Base-by-base conservation (phyloP, 1,140 invertebrate genomes). In the Holotrichia oblita region DNA sequence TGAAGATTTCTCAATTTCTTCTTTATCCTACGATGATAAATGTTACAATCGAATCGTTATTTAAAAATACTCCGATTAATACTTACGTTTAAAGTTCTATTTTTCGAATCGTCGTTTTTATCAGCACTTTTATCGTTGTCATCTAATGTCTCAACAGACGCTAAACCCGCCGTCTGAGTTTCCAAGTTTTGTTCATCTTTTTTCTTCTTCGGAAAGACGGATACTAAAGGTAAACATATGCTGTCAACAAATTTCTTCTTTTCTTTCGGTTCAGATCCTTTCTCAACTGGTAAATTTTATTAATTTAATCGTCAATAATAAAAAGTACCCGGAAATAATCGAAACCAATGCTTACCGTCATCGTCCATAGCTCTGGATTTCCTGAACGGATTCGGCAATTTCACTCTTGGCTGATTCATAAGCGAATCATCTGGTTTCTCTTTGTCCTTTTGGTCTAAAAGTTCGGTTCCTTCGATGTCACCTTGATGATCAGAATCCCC, bases 71-170 rank as follows among this genome's bases (percentile, higher is more conserved):
- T 0, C 27, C 8, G 2, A 2, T 9, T 12, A 27, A 69, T 22
- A 27, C 61, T 89, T 79, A 90, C 89, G 77, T 86, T 90, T 59
- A 93, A 84, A 83, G 93, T 91, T 3, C 94, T 89, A 81, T 89
- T 93, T 83, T 93, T 92, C 90, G 93, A 90, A 2, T 92, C 92
- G 84, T 92, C 91, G 48, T 55, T 55, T 17, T 86, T 84, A 40
- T 90, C 88, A 12, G 89, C 85, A 79, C 87, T 89, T 77, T 86
- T 86, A 81, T 88, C 89, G 72, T 89, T 89, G 81, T 93, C 92
- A 83, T 94, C 93, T 4, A 94, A 87, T 0, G 93, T 95, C 84
- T 94, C 94, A 88, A 93, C 92, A 1, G 93, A 94, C 0, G 94
- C 93, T 73, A 95, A 88, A 59, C 93, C 92, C 10, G 85, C 85